Base-by-base conservation (phyloP, 2,797 vertebrate species). In the Scolopax bukidnonensis region DNA sequence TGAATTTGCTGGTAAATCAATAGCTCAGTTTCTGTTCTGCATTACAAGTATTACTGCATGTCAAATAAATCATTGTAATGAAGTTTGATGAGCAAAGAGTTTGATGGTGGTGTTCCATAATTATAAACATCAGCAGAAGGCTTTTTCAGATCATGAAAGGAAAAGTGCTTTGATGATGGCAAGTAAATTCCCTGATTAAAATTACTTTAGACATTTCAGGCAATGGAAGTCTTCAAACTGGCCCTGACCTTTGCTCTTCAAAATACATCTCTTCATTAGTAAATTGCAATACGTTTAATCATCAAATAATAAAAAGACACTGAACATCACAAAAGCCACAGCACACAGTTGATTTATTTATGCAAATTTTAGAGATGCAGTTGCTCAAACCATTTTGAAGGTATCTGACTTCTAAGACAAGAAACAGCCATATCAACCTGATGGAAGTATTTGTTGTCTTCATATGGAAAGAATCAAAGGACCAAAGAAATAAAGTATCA, bases 401-500 rank as follows among this genome's bases (percentile, higher is more conserved):
- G 71, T 89, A 96, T 95, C 75, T 83, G 90, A 57, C 92, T 96
- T 95, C 83, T 95, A 95, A 95, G 90, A 65, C 81, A 95, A 95
- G 50, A 84, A 94, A 87, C 25, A 83, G 77, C 47, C 24, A 1
- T 40, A 95, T 84, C 83, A 90, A 91, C 74, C 92, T 93, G 92
- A 96, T 90, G 88, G 95, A 96, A 93, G 65, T 61, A 94, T 87
- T 82, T 89, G 71, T 85, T 95, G 70, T 85, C 90, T 98, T 98
- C 97, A 97, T 96, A 95, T 97, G 98, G 98, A 98, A 98, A 90
- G 86, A 98, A 98, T 98, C 96, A 98, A 96, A 93, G 56, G 47
- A 67, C 73, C 87, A 40, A 48, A 97, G 92, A 95, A 97, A 96
- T 94, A 87, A 97, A 97, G 90, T 84, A 97, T 94, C 96, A 80